A percentile compares a stretch with the other conserved stretches of the same genome.
phyloP scores from a whole-genome alignment of 2,113 vertebrate species.

The crab-eating macaque (Macaca fascicularis) region DNA sequence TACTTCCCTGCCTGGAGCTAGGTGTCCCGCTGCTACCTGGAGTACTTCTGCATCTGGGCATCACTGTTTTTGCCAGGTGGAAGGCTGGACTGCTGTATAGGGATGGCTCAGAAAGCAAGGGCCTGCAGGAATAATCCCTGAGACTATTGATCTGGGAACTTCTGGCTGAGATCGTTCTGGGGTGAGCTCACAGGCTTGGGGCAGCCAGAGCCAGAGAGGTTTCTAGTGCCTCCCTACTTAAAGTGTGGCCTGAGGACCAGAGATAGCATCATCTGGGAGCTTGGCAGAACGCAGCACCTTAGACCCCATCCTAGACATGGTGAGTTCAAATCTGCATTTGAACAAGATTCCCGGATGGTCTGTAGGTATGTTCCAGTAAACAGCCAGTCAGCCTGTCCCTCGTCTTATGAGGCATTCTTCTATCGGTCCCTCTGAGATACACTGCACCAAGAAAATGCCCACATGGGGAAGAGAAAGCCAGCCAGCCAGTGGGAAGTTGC shows the following conservation, averaged over 20 bases:
- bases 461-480: background rate
- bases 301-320: background rate
- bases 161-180: background rate
- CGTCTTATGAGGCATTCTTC: background rate
- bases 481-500: background rate
- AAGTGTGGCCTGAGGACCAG: background rate
- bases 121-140: background rate
- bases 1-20: background rate
- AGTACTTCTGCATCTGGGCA: background rate
- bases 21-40: background rate
- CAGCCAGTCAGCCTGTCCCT: background rate
- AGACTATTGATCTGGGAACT: background rate
- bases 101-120: background rate
- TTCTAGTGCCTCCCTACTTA: background rate
- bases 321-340: background rate
- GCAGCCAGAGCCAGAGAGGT: background rate
- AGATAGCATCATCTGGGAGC: background rate
- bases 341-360: background rate
- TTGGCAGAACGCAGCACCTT: background rate
- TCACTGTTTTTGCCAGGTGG: background rate
- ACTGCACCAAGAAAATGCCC: background rate
- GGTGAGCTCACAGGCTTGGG: background rate
- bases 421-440: background rate
- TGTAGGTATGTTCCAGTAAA: background rate
- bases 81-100: background rate